Base-by-base conservation (phyloP, 2,113 vertebrate genomes). In the Tapirus terrestris region DNA sequence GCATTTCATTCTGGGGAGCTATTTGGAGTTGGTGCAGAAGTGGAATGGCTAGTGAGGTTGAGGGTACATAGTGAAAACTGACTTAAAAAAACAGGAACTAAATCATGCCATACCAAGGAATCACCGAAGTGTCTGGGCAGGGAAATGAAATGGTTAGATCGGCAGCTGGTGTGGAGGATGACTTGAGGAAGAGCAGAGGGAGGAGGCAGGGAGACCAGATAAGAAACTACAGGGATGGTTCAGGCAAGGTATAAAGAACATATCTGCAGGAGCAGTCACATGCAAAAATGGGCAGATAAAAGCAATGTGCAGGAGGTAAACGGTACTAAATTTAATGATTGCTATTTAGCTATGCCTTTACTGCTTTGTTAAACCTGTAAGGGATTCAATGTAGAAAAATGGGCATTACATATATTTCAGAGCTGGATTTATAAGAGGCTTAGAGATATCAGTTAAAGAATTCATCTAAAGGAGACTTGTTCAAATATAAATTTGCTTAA, bases 401-500 rank as follows among this genome's bases (percentile, higher is more conserved):
- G 18, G 27, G 2, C 27, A 29, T 67, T 4, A 20, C 89, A 33
- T 17, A n/a, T 23, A 29, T 48, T 36, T 73, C 58, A 87, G 58
- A 89, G 60, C 39, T 73, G 76, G 11, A 29, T 61, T 77, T 96
- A 23, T 63, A 48, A 73, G 51, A 81, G 6, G 31, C 82, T 39
- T 45, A 95, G 16, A 89, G 21, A 58, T 48, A 73, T 89, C 36
- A 51, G 58, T 94, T 75, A 31, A 8, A 82, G 82, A 86, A 80
- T 80, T 90, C 43, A 83, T 77, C 29, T 45, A 65, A 70, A 51
- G 43, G 84, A 60, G 14, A 29, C 77, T 79, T 72, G 36, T 5
- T 81, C 39, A 43, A 94, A 25, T 17, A 11, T 73, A 39, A 96
- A 84, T n/a, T 45, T 85, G 27, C 84, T 96, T 91, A 79, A 98